Base-by-base conservation (phyloP, 1,140 invertebrate species). In the Parasteatoda tepidariorum region DNA sequence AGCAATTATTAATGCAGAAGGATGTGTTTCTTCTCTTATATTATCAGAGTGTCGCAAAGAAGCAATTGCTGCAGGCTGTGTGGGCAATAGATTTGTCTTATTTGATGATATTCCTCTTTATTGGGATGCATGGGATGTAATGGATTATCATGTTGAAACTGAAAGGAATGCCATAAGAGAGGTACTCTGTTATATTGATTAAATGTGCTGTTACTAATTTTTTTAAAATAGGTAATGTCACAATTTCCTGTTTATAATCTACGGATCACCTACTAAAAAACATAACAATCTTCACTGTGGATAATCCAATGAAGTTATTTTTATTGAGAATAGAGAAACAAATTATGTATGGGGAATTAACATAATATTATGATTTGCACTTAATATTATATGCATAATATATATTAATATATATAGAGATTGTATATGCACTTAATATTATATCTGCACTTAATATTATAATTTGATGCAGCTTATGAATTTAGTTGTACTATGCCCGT, bases 81-180 rank as follows among this genome's bases (percentile, higher is more conserved):
- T 82, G 83, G 90, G 86, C 38, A 91, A 91, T 85, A 89, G 90
- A 86, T 88, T 90, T 85, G 85, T 91, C 71, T 84, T 91, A 28
- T 91, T 89, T 88, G 91, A 92, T 87, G 91, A 92, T 85, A 87
- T 91, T 11, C 91, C 91, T 18, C 84, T 92, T 68, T 92, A 88
- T 88, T 92, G 91, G 91, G 91, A 92, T 89, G 91, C 91, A n/a
- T 92, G 91, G 91, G 91, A 92, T 87, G 89, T 90, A 3, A 91
- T 91, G 90, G 91, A 92, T 85, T 92, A 91, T 82, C 90, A 91
- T 84, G 85, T 91, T 38, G 90, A 91, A 86, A 91, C 90, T 28
- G 88, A 88, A 74, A 82, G 85, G 26, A 66, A 24, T 83, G 85
- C 83, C 18, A 74, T 84, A 18, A 74, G 57, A 68, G 78, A 85